Conservation (phyloP, 23 tunicate species). For the Oikopleura vanhoeffeni region DNA sequence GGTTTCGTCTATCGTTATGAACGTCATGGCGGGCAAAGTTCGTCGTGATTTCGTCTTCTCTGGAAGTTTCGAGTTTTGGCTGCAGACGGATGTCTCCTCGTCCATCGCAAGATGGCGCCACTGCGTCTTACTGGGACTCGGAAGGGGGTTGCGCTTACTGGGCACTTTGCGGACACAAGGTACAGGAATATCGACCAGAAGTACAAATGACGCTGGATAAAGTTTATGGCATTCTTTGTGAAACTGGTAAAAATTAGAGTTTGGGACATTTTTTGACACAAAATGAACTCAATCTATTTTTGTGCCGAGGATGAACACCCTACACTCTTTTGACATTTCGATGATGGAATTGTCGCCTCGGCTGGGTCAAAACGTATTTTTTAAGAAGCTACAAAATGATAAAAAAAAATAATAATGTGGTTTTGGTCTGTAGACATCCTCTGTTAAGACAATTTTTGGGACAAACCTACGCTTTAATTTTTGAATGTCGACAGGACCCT, state of each 20-base stretch:
- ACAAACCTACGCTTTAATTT: too few relatives aligned
- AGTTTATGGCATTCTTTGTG: neutral
- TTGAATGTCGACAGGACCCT: too few relatives aligned
- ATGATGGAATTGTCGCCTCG: neutral
- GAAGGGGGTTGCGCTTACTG: neutral
- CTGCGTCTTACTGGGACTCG: neutral
- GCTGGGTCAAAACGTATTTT: neutral
- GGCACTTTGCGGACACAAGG: neutral
- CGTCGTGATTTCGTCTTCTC: neutral
- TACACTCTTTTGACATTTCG: neutral
- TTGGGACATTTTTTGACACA: neutral
- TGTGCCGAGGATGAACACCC: neutral
- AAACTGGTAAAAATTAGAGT: neutral
- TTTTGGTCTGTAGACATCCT: too few relatives aligned
- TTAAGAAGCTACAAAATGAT: too few relatives aligned
- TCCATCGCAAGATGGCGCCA: neutral
- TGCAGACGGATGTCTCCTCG: neutral
- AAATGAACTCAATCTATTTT: neutral
- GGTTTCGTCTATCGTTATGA: constrained; percentile 9
- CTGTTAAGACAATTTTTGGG: too few relatives aligned
- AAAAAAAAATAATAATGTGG: too few relatives aligned
- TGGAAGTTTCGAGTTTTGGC: neutral
- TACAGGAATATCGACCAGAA: neutral
- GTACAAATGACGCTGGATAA: neutral
- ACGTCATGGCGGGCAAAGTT: neutral